Evolutionary conservation across 2,797 vertebrate genomes (phyloP).

Genomic region (Columba guinea): DNA sequence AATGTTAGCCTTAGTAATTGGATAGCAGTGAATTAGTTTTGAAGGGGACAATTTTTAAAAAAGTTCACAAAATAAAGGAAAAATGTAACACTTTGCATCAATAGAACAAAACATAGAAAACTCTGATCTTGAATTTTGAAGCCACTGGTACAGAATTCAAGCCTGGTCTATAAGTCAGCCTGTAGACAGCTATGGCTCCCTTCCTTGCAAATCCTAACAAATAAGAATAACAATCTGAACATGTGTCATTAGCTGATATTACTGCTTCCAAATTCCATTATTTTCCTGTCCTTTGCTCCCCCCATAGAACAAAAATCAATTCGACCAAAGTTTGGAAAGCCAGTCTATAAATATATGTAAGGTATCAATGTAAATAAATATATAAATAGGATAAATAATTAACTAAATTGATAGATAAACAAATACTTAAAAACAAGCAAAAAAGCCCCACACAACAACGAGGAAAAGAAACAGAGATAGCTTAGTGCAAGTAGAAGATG

Average conservation of each 20-base stretch:
- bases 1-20: neutral
- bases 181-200: neutral
- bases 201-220: neutral
- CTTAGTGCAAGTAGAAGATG: neutral
- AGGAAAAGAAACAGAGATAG: neutral
- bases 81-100: neutral
- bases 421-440: neutral
- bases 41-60: neutral
- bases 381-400: too few relatives aligned
- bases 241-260: neutral
- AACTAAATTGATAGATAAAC: too few relatives aligned
- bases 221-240: neutral
- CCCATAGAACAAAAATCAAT: neutral
- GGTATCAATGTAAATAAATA: neutral
- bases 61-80: neutral
- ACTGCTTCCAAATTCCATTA: neutral
- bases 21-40: neutral
- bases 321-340: neutral
- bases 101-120: neutral
- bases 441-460: too few relatives aligned
- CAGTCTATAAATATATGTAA: neutral
- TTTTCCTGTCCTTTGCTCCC: neutral
- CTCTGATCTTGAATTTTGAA: neutral
- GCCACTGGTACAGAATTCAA: neutral
- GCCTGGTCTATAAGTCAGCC: neutral